These are phyloP conservation scores for Torymus texanus DNA, from an alignment of 2,888 invertebrate species.

Conservation along the genomic window DNA sequence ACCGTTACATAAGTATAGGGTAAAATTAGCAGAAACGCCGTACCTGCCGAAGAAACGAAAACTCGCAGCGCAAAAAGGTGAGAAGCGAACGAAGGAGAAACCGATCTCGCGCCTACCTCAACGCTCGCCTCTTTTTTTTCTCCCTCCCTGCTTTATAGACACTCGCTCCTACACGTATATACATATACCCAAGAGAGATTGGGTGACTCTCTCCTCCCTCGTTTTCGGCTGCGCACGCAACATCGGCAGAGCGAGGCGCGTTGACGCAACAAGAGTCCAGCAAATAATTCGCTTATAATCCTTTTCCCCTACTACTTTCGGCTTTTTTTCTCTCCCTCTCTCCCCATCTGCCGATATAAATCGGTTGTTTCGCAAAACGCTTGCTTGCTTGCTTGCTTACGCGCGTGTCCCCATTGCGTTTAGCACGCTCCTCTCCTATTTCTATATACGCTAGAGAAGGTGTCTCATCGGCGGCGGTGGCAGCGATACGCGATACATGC, in stretches of 20 bases:
- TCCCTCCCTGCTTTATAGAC: neutral
- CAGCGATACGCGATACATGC: neutral
- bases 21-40: too few relatives aligned
- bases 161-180: neutral
- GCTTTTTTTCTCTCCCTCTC: neutral
- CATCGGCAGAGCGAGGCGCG: neutral
- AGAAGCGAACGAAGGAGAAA: neutral
- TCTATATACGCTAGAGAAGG: slow-evolving; percentile 24
- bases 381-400: too few relatives aligned
- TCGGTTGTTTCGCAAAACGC: too few relatives aligned
- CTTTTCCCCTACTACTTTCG: neutral
- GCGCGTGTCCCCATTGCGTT: too few relatives aligned
- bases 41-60: too few relatives aligned
- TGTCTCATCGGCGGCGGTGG: slow-evolving; percentile 36
- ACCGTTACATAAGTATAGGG: too few relatives aligned
- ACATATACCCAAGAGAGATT: too few relatives aligned
- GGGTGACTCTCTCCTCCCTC: too few relatives aligned
- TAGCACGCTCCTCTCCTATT: slow-evolving; percentile 26
- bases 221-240: too few relatives aligned
- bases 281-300: neutral
- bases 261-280: neutral
- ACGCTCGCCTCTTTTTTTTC: neutral
- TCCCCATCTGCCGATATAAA: neutral
- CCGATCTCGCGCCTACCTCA: neutral
- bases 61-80: neutral